Base-by-base conservation (phyloP, 2,113 vertebrate species). In the Hyla sarda region DNA sequence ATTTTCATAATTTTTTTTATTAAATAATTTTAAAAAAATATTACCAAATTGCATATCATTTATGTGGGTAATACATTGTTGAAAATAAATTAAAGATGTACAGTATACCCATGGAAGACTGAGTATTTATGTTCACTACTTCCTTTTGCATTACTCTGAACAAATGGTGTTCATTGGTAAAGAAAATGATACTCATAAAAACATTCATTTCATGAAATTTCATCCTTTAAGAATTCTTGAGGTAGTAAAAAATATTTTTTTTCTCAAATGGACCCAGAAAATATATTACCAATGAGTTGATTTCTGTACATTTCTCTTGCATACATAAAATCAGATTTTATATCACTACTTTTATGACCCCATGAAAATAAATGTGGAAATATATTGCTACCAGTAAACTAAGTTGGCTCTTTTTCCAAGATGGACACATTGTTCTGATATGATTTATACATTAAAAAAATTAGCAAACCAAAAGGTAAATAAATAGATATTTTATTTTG, bases 91-190 rank as follows among this genome's bases (percentile, higher is more conserved):
- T n/a, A n/a, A n/a, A n/a, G n/a, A n/a, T n/a, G n/a, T n/a, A n/a
- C n/a, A n/a, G n/a, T n/a, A n/a, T n/a, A 54, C 14, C 52, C 19
- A 19, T 17, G 19, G 41, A 54, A 54, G 17, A 17, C 52, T 54
- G 19, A 25, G 4, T n/a, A 75, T 2, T 52, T 7, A 48, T 76
- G 7, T 30, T 76, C 74, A 75, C 72, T 48, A 34, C 9, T 54
- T 54, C 9, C 10, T 32, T 52, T 30, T 54, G 14, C 19, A 54
- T 54, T 76, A 4, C 3, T 17, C 28, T n/a, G 25, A 28, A 76
- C n/a, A 76, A 76, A 76, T 76, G 73, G 73, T 41, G 25, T 50
- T 76, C 25, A 76, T 9, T 54, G 47, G 75, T 21, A 77, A 77
- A 77, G 48, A 54, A 77, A 77, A 77, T 77, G 32, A 34, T n/a